Conservation (phyloP, 2,113 vertebrate genomes). For the Ictalurus punctatus region DNA sequence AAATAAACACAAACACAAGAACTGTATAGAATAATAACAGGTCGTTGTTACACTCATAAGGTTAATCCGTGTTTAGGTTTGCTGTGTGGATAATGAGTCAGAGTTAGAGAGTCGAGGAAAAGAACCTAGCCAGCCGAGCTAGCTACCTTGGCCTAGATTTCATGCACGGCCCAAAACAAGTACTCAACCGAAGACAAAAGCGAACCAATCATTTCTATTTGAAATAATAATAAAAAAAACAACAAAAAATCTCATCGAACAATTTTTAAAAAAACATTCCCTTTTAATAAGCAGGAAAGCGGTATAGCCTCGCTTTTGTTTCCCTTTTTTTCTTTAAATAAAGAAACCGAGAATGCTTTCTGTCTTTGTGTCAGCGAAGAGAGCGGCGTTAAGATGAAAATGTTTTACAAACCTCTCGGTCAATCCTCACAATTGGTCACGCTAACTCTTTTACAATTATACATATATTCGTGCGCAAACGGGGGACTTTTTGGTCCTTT, state of each 20-base stretch:
- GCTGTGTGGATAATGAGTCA: not conserved
- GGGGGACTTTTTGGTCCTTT: slow-evolving; percentile 49
- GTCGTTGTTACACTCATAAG: not conserved
- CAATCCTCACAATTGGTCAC: slow-evolving; percentile 43
- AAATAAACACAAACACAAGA: not conserved
- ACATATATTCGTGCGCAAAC: slow-evolving; percentile 15
- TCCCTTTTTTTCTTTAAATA: not conserved
- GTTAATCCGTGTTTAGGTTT: not conserved
- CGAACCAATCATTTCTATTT: slow-evolving; percentile 14
- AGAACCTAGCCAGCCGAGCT: slow-evolving; percentile 35
- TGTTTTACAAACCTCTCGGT: slow-evolving; percentile 55
- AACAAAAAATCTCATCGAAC: not conserved
- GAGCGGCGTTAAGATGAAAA: slow-evolving; percentile 47
- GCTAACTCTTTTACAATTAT: not conserved
- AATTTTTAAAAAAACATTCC: not conserved
- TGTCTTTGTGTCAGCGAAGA: slow-evolving; percentile 52
- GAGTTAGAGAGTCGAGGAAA: slow-evolving; percentile 3
- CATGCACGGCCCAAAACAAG: slow-evolving; percentile 52
- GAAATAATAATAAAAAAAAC: not conserved
- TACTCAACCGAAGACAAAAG: slow-evolving; percentile 46
- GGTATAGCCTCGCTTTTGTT: not conserved
- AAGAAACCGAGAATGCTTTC: slow-evolving; percentile 19
- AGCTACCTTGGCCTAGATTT: slow-evolving; percentile 54
- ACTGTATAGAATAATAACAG: not conserved
- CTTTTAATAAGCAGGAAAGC: not conserved